A percentile compares a stretch with the other conserved stretches of the same genome.
Conservation (phyloP, 1,140 invertebrate genomes). For the Apolygus lucorum region DNA sequence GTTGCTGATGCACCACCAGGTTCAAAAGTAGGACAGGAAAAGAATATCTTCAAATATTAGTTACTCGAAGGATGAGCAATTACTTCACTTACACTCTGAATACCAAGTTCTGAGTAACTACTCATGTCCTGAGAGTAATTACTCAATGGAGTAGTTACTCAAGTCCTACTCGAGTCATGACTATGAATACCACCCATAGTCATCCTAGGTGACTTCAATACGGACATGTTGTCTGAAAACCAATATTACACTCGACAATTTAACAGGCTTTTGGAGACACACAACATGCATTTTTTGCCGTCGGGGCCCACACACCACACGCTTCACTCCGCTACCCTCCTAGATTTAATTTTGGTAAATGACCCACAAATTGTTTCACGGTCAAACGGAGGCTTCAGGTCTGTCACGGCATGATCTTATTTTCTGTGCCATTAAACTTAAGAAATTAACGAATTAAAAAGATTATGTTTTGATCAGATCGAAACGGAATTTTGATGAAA, state of each 20-base stretch:
- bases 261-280: not conserved
- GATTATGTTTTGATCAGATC: not conserved
- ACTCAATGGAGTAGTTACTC: no score
- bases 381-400: not conserved
- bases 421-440: not conserved
- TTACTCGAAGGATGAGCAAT: no score
- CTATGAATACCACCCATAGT: no score
- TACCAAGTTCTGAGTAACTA: no score
- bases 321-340: not conserved
- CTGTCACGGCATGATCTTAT: not conserved
- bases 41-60: no score
- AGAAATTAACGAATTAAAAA: not conserved
- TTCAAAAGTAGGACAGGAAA: no score
- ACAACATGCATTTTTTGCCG: not conserved
- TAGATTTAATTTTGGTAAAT: not conserved
- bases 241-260: not conserved
- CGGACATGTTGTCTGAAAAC: not conserved
- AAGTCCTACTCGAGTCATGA: no score
- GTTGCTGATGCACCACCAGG: no score
- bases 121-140: no score
- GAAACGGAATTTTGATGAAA: not conserved
- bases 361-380: not conserved
- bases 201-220: not conserved
- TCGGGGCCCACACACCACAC: not conserved
- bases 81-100: no score